Conservation (phyloP, 1,140 invertebrate species). For the Nasonia giraulti region DNA sequence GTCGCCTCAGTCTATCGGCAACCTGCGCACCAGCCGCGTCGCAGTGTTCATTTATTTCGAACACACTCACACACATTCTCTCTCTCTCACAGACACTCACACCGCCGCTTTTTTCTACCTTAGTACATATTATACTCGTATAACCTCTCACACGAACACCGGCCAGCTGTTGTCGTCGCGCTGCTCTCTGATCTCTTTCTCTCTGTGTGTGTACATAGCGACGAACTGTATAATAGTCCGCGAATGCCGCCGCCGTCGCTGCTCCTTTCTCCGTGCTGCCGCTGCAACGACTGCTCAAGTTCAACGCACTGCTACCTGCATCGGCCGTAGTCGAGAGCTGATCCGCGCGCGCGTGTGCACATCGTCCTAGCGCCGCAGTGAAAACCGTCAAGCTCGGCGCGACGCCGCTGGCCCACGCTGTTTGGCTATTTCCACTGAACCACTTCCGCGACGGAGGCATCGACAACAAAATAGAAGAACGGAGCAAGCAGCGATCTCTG, state of each 20-base stretch:
- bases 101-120: neutral
- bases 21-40: conserved; percentile 72
- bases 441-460: no score
- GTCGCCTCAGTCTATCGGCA: conserved; percentile 72
- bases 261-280: neutral
- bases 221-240: neutral
- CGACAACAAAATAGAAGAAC: neutral
- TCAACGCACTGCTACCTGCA: neutral
- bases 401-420: neutral
- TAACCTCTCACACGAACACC: no score
- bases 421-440: neutral
- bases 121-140: no score
- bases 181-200: no score
- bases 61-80: neutral
- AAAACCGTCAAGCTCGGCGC: neutral
- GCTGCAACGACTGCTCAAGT: neutral
- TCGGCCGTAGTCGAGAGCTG: neutral
- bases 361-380: neutral
- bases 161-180: no score
- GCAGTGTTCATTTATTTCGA: conserved; percentile 64
- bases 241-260: neutral
- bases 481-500: neutral
- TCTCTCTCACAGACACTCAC: neutral
- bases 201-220: neutral
- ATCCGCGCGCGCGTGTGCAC: no score